Conservation (phyloP, 1,140 invertebrate species). For the Diabrotica undecimpunctata region DNA sequence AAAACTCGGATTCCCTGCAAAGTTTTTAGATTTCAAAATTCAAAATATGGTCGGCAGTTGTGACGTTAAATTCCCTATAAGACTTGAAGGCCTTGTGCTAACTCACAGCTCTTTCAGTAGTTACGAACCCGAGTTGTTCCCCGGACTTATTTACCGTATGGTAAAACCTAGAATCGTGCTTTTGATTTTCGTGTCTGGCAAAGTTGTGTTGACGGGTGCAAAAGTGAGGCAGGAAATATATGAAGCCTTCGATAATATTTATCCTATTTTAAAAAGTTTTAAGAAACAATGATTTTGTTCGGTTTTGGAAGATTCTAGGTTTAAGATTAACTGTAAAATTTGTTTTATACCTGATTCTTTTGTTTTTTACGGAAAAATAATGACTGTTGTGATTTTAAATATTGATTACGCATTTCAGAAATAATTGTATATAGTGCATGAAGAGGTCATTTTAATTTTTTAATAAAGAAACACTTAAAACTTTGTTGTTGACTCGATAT, state of each 20-base stretch:
- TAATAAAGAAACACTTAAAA: too few relatives aligned
- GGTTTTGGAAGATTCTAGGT: background rate
- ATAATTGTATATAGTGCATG: too few relatives aligned
- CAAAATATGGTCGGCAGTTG: constrained; percentile 99
- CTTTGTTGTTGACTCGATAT: too few relatives aligned
- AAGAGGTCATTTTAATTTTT: too few relatives aligned
- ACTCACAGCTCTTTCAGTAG: constrained; percentile 98
- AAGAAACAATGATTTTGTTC: constrained; percentile 65
- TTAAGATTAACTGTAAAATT: too few relatives aligned
- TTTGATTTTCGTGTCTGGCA: constrained; percentile 98
- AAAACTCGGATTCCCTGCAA: constrained; percentile 92
- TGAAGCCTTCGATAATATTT: constrained; percentile 99
- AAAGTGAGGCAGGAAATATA: constrained; percentile 98
- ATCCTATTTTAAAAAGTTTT: constrained; percentile 98
- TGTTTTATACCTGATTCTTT: too few relatives aligned
- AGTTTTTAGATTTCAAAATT: constrained; percentile 99
- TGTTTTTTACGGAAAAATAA: too few relatives aligned
- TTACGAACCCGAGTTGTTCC: constrained; percentile 92
- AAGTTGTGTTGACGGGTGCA: constrained; percentile 96
- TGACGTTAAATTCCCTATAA: constrained; percentile 98
- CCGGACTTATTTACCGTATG: constrained; percentile 98
- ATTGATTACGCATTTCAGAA: too few relatives aligned
- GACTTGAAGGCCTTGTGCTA: constrained; percentile 93
- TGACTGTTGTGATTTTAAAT: too few relatives aligned
- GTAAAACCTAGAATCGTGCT: constrained; percentile 98